Evolutionary conservation across 2,797 vertebrate species (phyloP).

Genomic region (Cyclopterus lumpus): DNA sequence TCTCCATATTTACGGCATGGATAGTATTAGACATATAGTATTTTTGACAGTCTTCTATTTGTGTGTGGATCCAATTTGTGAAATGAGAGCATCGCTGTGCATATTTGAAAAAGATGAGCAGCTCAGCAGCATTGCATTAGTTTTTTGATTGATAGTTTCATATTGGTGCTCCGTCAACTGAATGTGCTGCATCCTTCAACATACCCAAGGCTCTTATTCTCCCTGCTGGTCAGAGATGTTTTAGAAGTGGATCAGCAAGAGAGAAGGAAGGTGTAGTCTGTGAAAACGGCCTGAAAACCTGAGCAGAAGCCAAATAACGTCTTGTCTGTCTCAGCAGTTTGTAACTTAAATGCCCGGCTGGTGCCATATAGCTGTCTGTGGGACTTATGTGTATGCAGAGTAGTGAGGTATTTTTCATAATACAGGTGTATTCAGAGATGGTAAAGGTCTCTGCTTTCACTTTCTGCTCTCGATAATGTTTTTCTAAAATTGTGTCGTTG

Average conservation of each 20-base stretch:
- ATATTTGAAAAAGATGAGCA: conserved; percentile 9
- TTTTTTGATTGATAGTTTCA: conserved; percentile 47
- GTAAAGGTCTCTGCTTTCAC: neutral
- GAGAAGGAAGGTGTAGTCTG: conserved; percentile 12
- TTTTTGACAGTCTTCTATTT: neutral
- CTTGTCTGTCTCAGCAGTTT: conserved; percentile 36
- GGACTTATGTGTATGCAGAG: neutral
- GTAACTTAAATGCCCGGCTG: conserved; percentile 7
- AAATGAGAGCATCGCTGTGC: neutral
- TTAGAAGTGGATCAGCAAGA: conserved; percentile 16
- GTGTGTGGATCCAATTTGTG: neutral
- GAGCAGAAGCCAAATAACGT: conserved; percentile 46
- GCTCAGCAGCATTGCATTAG: conserved; percentile 5
- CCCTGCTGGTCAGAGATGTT: conserved; percentile 31
- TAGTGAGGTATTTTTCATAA: neutral
- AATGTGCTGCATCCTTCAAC: conserved; percentile 11
- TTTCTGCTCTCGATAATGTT: neutral
- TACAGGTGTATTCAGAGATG: neutral
- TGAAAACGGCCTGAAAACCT: conserved; percentile 32
- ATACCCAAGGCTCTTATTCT: conserved; percentile 23
- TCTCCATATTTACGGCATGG: neutral
- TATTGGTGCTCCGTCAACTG: conserved; percentile 26
- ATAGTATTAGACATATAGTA: neutral
- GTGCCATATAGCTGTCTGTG: conserved; percentile 4
- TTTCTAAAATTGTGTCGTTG: neutral